phyloP scores from a whole-genome alignment of 2,113 vertebrate species.

The Hydrolagus affinis region DNA sequence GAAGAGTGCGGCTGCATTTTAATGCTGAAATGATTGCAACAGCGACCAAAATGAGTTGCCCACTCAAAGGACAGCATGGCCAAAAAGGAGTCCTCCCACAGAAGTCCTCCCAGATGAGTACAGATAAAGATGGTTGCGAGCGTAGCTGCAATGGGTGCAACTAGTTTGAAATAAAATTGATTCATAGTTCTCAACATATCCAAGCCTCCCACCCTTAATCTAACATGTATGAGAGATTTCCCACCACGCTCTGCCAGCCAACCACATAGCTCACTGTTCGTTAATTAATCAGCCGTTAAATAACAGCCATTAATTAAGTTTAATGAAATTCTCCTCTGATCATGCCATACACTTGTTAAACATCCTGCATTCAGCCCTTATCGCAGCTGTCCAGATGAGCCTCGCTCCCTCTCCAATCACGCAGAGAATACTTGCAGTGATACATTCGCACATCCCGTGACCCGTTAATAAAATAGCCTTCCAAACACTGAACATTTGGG shows the following conservation, averaged over 20 bases:
- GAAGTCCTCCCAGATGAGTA: no score
- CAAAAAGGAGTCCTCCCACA: no score
- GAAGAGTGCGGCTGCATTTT: no score
- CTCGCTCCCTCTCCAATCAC: neutral
- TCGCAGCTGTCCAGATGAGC: neutral
- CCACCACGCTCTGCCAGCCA: neutral
- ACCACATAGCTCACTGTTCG: neutral
- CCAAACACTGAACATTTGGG: no score
- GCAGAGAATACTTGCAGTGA: neutral
- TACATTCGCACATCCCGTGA: neutral
- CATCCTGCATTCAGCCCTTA: neutral
- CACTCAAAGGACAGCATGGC: no score
- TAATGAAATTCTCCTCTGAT: neutral
- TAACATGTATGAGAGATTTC: neutral
- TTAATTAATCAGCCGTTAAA: neutral
- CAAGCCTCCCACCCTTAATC: neutral
- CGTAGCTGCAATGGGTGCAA: no score
- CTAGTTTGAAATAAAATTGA: neutral
- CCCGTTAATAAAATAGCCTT: neutral
- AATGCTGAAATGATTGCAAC: no score
- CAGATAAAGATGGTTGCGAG: no score
- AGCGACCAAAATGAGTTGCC: no score
- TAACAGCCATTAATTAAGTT: neutral
- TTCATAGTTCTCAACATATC: neutral
- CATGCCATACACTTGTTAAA: neutral